phyloP scores from a whole-genome alignment of 2,888 invertebrate genomes.

The Drosophila aldrichi region DNA sequence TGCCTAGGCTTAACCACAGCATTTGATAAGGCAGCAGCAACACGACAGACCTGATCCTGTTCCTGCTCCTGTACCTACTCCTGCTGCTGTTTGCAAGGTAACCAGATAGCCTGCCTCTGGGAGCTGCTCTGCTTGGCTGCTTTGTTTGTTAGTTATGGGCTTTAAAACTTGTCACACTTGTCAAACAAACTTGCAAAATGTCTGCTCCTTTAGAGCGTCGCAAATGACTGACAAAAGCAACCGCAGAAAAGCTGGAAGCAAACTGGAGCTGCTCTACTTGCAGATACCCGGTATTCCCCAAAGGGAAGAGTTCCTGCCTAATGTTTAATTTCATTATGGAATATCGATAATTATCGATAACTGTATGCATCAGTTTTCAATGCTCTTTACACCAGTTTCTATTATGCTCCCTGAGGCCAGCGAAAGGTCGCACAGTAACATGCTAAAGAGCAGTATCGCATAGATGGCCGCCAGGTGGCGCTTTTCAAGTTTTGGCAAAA shows the following conservation, averaged over 20 bases:
- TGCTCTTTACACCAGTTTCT: neutral
- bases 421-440: slow-evolving; percentile 33
- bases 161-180: slow-evolving; percentile 74
- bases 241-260: neutral
- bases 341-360: neutral
- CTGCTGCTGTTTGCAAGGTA: slow-evolving; percentile 10
- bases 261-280: neutral
- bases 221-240: neutral
- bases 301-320: no score
- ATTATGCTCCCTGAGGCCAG: neutral
- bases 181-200: slow-evolving; percentile 54
- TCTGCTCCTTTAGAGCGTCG: slow-evolving; percentile 30
- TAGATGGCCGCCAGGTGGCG: neutral
- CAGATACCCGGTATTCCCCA: neutral
- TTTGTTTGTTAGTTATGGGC: slow-evolving; percentile 64
- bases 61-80: neutral
- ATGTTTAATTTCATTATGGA: neutral
- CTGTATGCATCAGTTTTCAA: no score
- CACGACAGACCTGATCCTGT: neutral
- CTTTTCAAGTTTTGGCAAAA: neutral
- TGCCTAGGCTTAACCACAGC: slow-evolving; percentile 52
- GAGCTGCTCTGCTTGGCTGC: slow-evolving; percentile 24
- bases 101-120: slow-evolving; percentile 17
- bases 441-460: slow-evolving; percentile 48
- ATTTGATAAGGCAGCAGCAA: slow-evolving; percentile 28